These are phyloP conservation scores for Agonum fuliginosum DNA, from an alignment of 2,888 invertebrate species.

Conservation along the genomic window DNA sequence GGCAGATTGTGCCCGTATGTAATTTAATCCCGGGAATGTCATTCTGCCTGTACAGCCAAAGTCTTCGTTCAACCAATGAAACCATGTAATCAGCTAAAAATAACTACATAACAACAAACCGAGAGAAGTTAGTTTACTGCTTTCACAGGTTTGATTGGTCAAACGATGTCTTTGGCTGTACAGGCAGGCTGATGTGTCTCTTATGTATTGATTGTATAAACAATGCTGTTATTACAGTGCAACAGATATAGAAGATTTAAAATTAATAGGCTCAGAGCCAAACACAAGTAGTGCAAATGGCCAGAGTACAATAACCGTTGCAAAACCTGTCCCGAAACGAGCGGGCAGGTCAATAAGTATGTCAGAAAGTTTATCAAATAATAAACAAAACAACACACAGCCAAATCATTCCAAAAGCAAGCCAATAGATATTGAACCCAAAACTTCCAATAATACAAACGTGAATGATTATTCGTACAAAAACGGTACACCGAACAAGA, in stretches of 20 bases:
- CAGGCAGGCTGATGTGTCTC: too few species aligned
- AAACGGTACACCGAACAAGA: slow-evolving; percentile 74
- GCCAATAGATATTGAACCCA: slow-evolving; percentile 70
- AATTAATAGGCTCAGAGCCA: slow-evolving; percentile 82
- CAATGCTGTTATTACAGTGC: slow-evolving; percentile 74
- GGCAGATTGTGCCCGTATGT: too few species aligned
- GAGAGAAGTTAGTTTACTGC: too few species aligned
- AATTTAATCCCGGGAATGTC: too few species aligned
- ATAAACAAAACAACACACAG: slow-evolving; percentile 70
- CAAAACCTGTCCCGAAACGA: slow-evolving; percentile 75
- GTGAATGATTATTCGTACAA: slow-evolving; percentile 64
- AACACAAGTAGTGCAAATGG: slow-evolving; percentile 68
- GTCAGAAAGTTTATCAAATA: slow-evolving; percentile 70
- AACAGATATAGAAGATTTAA: slow-evolving; percentile 83
- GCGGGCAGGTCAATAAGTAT: slow-evolving; percentile 72
- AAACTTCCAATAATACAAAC: slow-evolving; percentile 60
- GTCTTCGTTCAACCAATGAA: too few species aligned
- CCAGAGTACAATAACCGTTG: slow-evolving; percentile 74
- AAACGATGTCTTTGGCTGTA: too few species aligned
- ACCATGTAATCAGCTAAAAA: too few species aligned
- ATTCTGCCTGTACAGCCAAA: too few species aligned
- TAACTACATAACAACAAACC: too few species aligned
- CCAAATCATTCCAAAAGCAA: slow-evolving; percentile 70
- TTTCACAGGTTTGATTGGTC: too few species aligned
- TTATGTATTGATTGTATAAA: not conserved